These are phyloP conservation scores for Eclectus roratus DNA, from an alignment of 2,113 vertebrate genomes.

Conservation along the genomic window DNA sequence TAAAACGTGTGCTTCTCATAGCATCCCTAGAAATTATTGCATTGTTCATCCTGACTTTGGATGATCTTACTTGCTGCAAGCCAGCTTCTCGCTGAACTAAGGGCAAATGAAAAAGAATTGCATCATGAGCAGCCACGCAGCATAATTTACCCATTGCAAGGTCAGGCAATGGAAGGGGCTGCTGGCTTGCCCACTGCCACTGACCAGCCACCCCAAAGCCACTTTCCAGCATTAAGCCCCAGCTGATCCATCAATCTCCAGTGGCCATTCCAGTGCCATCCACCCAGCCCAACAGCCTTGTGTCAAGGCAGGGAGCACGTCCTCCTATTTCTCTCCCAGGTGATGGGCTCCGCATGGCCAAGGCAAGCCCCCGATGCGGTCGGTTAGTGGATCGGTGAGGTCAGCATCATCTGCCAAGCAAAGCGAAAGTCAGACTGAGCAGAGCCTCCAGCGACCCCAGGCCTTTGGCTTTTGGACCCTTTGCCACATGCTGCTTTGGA, in stretches of 20 bases:
- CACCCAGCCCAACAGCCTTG: neutral
- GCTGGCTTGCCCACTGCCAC: neutral
- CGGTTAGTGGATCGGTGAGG: neutral
- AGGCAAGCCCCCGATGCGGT: neutral
- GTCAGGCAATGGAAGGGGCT: neutral
- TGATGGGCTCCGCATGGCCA: neutral
- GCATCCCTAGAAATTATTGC: neutral
- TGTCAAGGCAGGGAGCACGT: accelerated
- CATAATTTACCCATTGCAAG: neutral
- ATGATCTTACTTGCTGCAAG: neutral
- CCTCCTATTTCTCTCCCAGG: neutral
- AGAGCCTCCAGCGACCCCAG: neutral
- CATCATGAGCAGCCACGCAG: neutral
- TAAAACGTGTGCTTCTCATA: neutral
- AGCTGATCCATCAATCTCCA: neutral
- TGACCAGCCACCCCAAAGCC: neutral
- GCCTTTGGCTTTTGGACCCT: neutral
- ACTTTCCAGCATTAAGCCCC: neutral
- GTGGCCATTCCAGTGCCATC: neutral
- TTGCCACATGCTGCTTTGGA: neutral
- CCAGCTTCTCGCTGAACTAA: neutral
- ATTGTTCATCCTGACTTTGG: neutral
- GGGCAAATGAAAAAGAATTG: neutral
- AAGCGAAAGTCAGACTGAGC: neutral
- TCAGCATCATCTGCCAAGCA: neutral